These are phyloP conservation scores for Hippocampus zosterae DNA, from an alignment of 2,113 vertebrate species.

Conservation along the genomic window DNA sequence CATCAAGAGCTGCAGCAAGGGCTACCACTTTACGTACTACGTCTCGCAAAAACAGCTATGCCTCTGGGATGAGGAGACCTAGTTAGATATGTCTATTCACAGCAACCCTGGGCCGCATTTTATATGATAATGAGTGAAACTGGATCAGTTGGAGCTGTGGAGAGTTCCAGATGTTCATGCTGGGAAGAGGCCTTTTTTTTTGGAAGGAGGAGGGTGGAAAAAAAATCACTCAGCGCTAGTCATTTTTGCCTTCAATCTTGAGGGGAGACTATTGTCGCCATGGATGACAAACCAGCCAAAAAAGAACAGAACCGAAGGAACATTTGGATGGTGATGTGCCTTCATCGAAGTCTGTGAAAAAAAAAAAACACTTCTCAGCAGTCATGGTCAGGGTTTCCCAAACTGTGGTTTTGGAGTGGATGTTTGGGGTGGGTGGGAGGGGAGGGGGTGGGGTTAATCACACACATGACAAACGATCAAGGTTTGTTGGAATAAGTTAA, in stretches of 20 bases:
- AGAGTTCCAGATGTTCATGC: constrained; percentile 24
- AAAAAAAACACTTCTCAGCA: constrained; percentile 17
- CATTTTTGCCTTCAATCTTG: constrained; percentile 27
- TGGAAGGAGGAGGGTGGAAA: constrained; percentile 7
- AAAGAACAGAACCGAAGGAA: constrained; percentile 32
- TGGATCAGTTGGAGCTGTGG: constrained; percentile 34
- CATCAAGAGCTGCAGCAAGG: constrained; percentile 96
- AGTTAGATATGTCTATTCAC: constrained; percentile 43
- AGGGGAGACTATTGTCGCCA: constrained; percentile 35
- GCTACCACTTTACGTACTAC: constrained; percentile 85
- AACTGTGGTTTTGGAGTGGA: neutral
- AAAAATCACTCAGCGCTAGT: constrained; percentile 9
- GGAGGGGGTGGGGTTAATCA: neutral
- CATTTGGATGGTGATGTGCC: constrained; percentile 22
- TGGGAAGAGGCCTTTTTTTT: constrained; percentile 19
- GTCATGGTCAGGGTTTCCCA: neutral
- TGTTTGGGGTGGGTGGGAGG: too few relatives aligned
- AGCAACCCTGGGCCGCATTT: constrained; percentile 33
- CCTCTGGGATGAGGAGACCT: constrained; percentile 92
- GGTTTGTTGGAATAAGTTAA: neutral
- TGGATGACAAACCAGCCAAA: constrained; percentile 35
- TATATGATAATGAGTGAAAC: constrained; percentile 24
- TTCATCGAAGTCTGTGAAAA: constrained; percentile 41
- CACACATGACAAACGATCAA: neutral
- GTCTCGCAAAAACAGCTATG: constrained; percentile 90